Conservation (phyloP, 2,888 invertebrate genomes). For the Andrena trimmerana region DNA sequence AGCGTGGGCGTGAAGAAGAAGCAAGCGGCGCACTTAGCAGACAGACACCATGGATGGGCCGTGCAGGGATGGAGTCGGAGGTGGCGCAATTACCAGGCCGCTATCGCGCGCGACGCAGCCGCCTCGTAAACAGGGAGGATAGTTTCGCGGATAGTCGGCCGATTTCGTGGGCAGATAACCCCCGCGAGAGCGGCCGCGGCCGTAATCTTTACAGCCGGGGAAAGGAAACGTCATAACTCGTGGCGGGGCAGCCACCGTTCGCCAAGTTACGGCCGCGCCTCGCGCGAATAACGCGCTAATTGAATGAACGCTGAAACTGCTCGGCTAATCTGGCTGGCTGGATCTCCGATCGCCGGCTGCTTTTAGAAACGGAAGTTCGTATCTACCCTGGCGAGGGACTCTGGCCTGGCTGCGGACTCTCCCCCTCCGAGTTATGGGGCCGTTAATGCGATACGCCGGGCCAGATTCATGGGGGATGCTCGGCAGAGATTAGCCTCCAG, state of each 20-base stretch:
- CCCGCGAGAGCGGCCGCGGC: conserved; percentile 14
- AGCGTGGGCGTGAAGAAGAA: conserved; percentile 25
- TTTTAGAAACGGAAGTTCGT: conserved; percentile 35
- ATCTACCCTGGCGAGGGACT: not conserved
- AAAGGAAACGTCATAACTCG: conserved; percentile 72
- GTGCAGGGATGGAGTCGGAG: conserved; percentile 1
- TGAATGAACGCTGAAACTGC: conserved; percentile 47
- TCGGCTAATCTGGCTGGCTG: conserved; percentile 32
- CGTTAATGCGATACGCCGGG: conserved; percentile 26
- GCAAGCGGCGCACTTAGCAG: not conserved
- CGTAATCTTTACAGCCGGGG: conserved; percentile 68
- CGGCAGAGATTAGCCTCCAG: not conserved
- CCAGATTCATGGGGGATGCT: not conserved
- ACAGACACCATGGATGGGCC: not conserved
- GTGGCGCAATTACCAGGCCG: conserved; percentile 66
- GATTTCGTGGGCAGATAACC: conserved; percentile 73
- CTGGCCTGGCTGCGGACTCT: too few species aligned
- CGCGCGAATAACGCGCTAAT: conserved; percentile 57
- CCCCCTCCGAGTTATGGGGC: not conserved
- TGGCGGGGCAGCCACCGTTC: conserved; percentile 57
- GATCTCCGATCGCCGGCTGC: conserved; percentile 29
- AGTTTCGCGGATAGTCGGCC: conserved; percentile 68
- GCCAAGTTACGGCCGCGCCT: conserved; percentile 34
- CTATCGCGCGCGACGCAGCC: conserved; percentile 56
- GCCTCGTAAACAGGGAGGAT: conserved; percentile 70